Percentiles rank a stretch among this genome's conserved stretches.
These are phyloP conservation scores for Melanaphis sacchari DNA, from an alignment of 1,140 invertebrate genomes.

Conservation along the genomic window DNA sequence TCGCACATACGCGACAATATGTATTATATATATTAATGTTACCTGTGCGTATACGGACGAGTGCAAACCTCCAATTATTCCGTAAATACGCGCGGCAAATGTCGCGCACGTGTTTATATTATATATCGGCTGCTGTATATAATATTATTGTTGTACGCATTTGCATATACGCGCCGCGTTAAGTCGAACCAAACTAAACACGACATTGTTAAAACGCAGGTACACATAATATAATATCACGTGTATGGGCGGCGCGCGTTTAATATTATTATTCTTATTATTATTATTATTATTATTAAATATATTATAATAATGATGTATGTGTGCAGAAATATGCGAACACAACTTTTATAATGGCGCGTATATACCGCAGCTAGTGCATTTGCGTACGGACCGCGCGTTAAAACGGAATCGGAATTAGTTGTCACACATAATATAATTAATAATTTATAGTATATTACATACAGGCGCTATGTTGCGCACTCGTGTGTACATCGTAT, in stretches of 20 bases:
- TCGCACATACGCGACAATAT: not conserved
- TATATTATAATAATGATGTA: not conserved
- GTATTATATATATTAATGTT: not conserved
- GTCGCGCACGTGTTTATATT: not conserved
- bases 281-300: not conserved
- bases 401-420: not conserved
- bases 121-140: not conserved
- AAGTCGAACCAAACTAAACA: constrained; percentile 28
- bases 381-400: too few relatives aligned
- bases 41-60: not conserved
- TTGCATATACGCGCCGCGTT: constrained; percentile 7
- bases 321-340: not conserved
- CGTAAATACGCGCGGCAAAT: not conserved
- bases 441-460: not conserved
- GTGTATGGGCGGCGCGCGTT: not conserved
- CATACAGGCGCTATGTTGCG: not conserved
- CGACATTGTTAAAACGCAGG: constrained; percentile 22
- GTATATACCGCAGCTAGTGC: not conserved
- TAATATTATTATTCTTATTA: not conserved
- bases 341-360: not conserved
- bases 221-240: not conserved
- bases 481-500: not conserved
- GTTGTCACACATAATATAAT: not conserved
- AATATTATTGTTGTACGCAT: not conserved
- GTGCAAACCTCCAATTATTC: constrained; percentile 7